These are phyloP conservation scores for Schlechtendalia chinensis DNA, from an alignment of 1,140 invertebrate genomes.

Conservation along the genomic window DNA sequence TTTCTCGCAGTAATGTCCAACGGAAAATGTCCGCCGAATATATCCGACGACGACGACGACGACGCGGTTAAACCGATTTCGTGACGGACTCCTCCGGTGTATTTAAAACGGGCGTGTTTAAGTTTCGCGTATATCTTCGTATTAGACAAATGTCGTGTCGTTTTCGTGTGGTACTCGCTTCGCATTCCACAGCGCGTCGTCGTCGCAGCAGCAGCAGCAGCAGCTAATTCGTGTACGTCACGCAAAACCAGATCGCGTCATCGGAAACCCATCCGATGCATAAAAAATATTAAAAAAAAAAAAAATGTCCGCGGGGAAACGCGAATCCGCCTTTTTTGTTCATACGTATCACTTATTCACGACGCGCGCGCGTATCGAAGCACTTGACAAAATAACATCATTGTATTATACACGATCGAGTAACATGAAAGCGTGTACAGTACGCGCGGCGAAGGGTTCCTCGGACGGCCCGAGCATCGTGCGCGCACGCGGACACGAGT, in stretches of 20 bases:
- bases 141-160: too few relatives aligned
- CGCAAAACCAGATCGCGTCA: neutral
- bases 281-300: too few relatives aligned
- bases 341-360: neutral
- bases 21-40: too few relatives aligned
- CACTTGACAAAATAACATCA: conserved; percentile 5
- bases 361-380: neutral
- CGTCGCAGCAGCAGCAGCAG: too few relatives aligned
- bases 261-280: too few relatives aligned
- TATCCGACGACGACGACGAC: too few relatives aligned
- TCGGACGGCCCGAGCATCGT: conserved; percentile 24
- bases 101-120: too few relatives aligned
- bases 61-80: too few relatives aligned
- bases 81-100: too few relatives aligned
- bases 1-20: neutral
- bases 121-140: too few relatives aligned
- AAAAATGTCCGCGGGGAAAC: neutral
- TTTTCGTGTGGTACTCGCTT: too few relatives aligned
- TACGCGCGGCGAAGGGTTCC: neutral
- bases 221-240: neutral
- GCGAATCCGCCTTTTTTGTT: neutral
- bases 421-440: neutral
- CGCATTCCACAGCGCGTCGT: neutral
- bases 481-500: neutral
- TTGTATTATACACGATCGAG: neutral